These are phyloP conservation scores for Eupithecia subumbrata DNA, from an alignment of 2,888 invertebrate genomes.

Conservation along the genomic window DNA sequence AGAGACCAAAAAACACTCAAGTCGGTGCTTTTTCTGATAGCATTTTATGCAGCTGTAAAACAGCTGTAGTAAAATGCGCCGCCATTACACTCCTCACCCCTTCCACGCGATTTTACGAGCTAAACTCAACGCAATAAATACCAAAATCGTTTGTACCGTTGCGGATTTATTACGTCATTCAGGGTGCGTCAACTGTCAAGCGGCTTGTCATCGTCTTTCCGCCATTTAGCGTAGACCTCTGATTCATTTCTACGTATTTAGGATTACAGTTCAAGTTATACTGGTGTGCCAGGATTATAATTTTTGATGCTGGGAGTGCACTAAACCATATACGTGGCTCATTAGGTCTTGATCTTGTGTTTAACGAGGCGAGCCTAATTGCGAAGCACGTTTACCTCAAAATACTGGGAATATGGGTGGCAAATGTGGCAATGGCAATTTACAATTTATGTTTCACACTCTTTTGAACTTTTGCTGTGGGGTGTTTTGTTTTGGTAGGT, in stretches of 20 bases:
- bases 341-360: conserved; percentile 77
- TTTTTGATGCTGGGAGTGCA: conserved; percentile 76
- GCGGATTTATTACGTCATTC: conserved; percentile 56
- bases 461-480: conserved; percentile 58
- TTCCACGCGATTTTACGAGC: conserved; percentile 45
- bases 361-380: conserved; percentile 78
- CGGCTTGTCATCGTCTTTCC: conserved; percentile 60
- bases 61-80: conserved; percentile 20
- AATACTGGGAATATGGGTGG: conserved; percentile 59
- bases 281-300: conserved; percentile 66
- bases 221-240: conserved; percentile 49
- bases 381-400: conserved; percentile 64
- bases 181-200: conserved; percentile 64
- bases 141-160: conserved; percentile 44
- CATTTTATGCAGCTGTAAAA: conserved; percentile 28
- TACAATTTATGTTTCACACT: conserved; percentile 70
- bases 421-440: conserved; percentile 58
- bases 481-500: conserved; percentile 40
- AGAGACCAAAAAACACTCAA: background rate
- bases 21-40: background rate
- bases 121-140: conserved; percentile 46
- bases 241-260: background rate
- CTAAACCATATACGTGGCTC: conserved; percentile 78
- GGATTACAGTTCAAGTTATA: conserved; percentile 46
- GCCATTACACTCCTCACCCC: conserved; percentile 22